These are phyloP conservation scores for Seira musarum DNA, from an alignment of 2,888 invertebrate species.

Conservation along the genomic window DNA sequence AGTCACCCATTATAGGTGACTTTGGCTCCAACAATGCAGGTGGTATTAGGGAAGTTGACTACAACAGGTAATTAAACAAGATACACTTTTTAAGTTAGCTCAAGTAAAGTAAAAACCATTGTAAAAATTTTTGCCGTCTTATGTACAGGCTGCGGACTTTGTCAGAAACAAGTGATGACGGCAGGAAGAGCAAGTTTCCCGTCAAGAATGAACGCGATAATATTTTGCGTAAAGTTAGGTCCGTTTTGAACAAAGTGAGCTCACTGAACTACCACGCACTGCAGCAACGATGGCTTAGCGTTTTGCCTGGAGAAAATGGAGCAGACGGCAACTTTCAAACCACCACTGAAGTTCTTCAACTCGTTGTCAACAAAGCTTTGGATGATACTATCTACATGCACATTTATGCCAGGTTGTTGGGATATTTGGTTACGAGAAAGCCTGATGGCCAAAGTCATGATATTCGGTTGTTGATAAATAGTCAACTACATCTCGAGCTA, in stretches of 20 bases:
- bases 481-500: constrained; percentile 66
- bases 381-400: constrained; percentile 67
- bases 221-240: constrained; percentile 69
- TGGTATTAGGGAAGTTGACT: constrained; percentile 28
- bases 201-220: constrained; percentile 67
- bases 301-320: constrained; percentile 60
- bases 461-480: constrained; percentile 63
- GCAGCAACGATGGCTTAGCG: constrained; percentile 65
- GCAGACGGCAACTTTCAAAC: constrained; percentile 48
- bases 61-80: constrained; percentile 38
- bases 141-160: constrained; percentile 47
- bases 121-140: too few relatives aligned
- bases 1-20: constrained; percentile 38
- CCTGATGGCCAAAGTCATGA: constrained; percentile 48
- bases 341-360: constrained; percentile 63
- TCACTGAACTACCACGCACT: constrained; percentile 66
- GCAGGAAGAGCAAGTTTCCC: constrained; percentile 62
- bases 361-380: constrained; percentile 66
- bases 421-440: constrained; percentile 58
- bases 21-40: constrained; percentile 45
- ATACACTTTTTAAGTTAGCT: neutral
- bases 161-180: constrained; percentile 53
- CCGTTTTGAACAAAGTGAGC: constrained; percentile 69
- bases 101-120: neutral
- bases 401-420: constrained; percentile 68